Evolutionary conservation across 2,113 vertebrate genomes (phyloP), one percentile per base, ranked within the genome.

Genomic region (Emydura subglobosa): DNA sequence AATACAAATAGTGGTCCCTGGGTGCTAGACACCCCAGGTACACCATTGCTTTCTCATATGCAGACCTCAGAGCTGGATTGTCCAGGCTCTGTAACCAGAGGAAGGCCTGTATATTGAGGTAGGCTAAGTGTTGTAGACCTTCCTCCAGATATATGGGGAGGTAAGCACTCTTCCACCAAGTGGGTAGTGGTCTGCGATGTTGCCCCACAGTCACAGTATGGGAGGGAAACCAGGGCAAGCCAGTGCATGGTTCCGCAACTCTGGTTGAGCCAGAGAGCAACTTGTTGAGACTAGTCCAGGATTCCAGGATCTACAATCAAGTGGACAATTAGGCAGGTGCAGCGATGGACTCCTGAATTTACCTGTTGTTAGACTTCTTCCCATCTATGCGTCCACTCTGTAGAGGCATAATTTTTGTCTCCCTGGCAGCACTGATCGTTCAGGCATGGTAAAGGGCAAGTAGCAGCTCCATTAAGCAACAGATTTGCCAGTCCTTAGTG

Each of bases 401-500:
- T 68, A 68, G 39, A 17, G 34, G 19, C 17, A 21, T 68, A 19
- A 68, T 68, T n/a, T 68, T 68, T 68, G 61, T 34, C 8, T 68
- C 65, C 17, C n/a, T n/a, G 65, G 34, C 65, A 68, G 65, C 19
- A 10, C 34, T 68, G 61, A 9, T 68, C 7, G 4, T 68, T 34
- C 61, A 68, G 16, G 61, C 61, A 19, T 34, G 7, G 34, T 68
- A 59, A 59, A 59, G 25, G 25, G 57, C 57, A 9, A 59, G 25
- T 29, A n/a, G 53, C 29, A 91, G n/a, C 57, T 80, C 29, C 29
- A 53, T 72, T 87, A 57, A 51, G 29, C 72, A 57, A 31, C 1
- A 29, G 44, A 5, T 59, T 84, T 87, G 44, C 3, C 0, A 47
- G 81, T 83, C 17, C n/a, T 0, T 17, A 24, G 57, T 51, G 24